Evolutionary conservation across 2,113 vertebrate genomes (phyloP).

Genomic region (Sprattus sprattus): DNA sequence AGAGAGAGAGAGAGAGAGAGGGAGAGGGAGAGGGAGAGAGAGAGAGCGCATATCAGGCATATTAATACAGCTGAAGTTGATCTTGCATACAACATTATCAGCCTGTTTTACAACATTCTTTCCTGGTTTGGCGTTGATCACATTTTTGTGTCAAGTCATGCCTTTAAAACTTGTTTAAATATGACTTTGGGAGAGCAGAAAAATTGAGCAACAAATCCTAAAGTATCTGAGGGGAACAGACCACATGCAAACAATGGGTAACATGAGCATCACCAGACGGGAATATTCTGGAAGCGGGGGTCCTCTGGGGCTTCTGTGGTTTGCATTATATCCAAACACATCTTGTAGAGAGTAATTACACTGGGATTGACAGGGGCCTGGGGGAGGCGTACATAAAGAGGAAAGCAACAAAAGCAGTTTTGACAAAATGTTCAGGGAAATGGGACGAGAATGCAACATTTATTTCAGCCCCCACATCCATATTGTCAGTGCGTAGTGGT

Average conservation of each 20-base stretch:
- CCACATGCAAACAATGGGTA: not conserved
- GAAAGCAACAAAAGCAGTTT: not conserved
- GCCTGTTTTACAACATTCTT: not conserved
- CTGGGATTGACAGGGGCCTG: too few species aligned
- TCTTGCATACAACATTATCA: not conserved
- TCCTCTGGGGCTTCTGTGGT: conserved; percentile 32
- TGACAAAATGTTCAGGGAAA: too few species aligned
- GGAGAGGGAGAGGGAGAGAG: conserved; percentile 7
- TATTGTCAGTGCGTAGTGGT: too few species aligned
- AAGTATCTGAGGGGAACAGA: not conserved
- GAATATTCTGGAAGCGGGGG: conserved; percentile 17
- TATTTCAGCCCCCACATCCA: too few species aligned
- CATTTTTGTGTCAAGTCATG: not conserved
- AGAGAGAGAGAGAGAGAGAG: conserved; percentile 13
- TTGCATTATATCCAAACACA: conserved; percentile 20
- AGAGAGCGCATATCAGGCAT: not conserved
- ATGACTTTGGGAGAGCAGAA: not conserved
- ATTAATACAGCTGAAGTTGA: too few species aligned
- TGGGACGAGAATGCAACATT: too few species aligned
- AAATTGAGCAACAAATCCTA: not conserved
- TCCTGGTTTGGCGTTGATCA: not conserved
- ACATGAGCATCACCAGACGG: not conserved
- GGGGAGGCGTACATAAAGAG: not conserved
- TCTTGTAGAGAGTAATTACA: not conserved
- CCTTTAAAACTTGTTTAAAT: not conserved